These are phyloP conservation scores for Listronotus bonariensis DNA, from an alignment of 1,140 invertebrate species.

Conservation along the genomic window DNA sequence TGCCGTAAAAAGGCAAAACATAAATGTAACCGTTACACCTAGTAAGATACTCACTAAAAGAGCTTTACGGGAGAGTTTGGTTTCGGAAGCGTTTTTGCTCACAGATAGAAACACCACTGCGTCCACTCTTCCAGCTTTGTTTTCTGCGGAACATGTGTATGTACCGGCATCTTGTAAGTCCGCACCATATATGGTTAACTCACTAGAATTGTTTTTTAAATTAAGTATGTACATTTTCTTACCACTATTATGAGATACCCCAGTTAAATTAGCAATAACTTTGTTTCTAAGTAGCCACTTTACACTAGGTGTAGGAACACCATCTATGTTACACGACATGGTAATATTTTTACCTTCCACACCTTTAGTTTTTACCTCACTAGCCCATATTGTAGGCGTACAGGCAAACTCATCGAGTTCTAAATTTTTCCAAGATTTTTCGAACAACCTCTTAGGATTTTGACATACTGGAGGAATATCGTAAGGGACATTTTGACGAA, in stretches of 20 bases:
- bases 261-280: constrained; percentile 58
- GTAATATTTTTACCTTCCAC: constrained; percentile 75
- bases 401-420: constrained; percentile 82
- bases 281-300: constrained; percentile 61
- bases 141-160: constrained; percentile 77
- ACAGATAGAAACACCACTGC: constrained; percentile 72
- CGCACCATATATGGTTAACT: constrained; percentile 71
- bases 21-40: constrained; percentile 62
- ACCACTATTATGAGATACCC: constrained; percentile 49
- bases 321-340: constrained; percentile 71
- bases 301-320: constrained; percentile 69
- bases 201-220: constrained; percentile 62
- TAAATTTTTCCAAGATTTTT: constrained; percentile 73
- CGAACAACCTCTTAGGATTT: constrained; percentile 64
- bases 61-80: constrained; percentile 59
- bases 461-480: constrained; percentile 71
- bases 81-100: constrained; percentile 58
- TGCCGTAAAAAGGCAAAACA: constrained; percentile 64
- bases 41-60: constrained; percentile 64
- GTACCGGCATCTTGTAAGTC: constrained; percentile 72
- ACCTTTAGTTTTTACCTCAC: constrained; percentile 60
- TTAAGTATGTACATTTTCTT: constrained; percentile 60
- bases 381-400: constrained; percentile 66
- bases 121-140: constrained; percentile 74
- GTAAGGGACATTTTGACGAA: constrained; percentile 73